Evolutionary conservation across 2,888 invertebrate genomes (phyloP).

Genomic region (Tanypteryx hageni): DNA sequence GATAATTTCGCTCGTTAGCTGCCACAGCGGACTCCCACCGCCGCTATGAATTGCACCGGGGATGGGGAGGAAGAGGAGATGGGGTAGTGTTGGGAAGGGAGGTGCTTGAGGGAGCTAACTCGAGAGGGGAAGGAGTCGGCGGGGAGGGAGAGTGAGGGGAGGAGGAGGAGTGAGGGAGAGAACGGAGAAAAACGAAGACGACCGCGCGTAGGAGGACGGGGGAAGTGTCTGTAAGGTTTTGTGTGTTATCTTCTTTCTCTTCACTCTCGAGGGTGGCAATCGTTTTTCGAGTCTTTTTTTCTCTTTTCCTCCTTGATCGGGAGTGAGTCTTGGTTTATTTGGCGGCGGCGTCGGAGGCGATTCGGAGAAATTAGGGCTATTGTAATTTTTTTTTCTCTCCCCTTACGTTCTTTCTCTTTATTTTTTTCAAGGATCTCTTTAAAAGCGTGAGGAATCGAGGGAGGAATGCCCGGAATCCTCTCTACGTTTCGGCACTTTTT

Average conservation of each 20-base stretch:
- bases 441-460: too few relatives aligned
- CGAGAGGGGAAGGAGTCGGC: neutral
- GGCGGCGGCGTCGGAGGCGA: too few relatives aligned
- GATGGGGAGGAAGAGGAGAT: neutral
- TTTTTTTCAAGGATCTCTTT: too few relatives aligned
- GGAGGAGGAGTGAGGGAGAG: neutral
- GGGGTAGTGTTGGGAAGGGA: neutral
- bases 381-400: neutral
- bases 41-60: conserved; percentile 39
- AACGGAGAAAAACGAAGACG: neutral
- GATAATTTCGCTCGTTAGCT: conserved; percentile 60
- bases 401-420: neutral
- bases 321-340: neutral
- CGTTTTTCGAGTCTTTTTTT: neutral
- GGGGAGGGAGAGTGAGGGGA: neutral
- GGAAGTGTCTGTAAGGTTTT: neutral
- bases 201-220: neutral
- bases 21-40: conserved; percentile 26
- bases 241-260: neutral
- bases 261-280: neutral
- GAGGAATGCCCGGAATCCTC: too few relatives aligned
- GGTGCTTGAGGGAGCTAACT: neutral
- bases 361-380: too few relatives aligned
- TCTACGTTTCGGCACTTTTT: too few relatives aligned
- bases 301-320: neutral